Evolutionary conservation across 2,797 vertebrate species (phyloP).

Genomic region (Diplodus sargus): DNA sequence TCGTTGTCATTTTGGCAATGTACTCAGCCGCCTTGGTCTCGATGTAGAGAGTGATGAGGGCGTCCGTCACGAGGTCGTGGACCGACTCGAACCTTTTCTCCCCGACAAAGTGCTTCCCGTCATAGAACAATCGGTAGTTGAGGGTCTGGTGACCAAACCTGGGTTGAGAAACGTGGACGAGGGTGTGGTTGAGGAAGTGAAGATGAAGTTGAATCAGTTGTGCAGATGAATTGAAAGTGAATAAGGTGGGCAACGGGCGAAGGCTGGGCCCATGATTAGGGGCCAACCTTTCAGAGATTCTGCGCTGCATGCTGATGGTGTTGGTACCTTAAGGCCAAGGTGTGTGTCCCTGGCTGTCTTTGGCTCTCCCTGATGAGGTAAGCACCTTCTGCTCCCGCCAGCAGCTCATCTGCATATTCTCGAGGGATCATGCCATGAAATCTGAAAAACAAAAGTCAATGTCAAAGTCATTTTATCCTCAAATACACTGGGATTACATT

Average conservation of each 20-base stretch:
- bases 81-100: conserved; percentile 99
- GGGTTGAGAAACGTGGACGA: conserved; percentile 12
- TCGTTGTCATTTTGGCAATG: conserved; percentile 99
- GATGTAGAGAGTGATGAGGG: conserved; percentile 97
- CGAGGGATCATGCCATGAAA: conserved; percentile 96
- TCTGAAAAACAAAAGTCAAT: conserved; percentile 74
- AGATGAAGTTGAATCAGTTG: not conserved
- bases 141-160: conserved; percentile 97
- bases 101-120: conserved; percentile 98
- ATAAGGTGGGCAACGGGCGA: not conserved
- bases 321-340: conserved; percentile 93
- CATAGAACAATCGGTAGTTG: conserved; percentile 98
- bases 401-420: conserved; percentile 93
- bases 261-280: conserved; percentile 1
- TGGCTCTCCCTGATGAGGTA: conserved; percentile 99
- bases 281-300: conserved; percentile 6
- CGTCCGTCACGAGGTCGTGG: conserved; percentile 97
- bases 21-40: conserved; percentile 99
- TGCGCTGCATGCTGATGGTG: conserved; percentile 33
- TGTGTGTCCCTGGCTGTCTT: conserved; percentile 95
- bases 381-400: conserved; percentile 90
- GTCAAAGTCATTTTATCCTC: not conserved
- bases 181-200: not conserved
- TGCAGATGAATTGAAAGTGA: conserved; percentile 64
- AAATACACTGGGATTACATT: conserved; percentile 12